A percentile compares a stretch with the other conserved stretches of the same genome.
phyloP scores from a whole-genome alignment of 1,140 invertebrate species.

The Prorops nasuta region DNA sequence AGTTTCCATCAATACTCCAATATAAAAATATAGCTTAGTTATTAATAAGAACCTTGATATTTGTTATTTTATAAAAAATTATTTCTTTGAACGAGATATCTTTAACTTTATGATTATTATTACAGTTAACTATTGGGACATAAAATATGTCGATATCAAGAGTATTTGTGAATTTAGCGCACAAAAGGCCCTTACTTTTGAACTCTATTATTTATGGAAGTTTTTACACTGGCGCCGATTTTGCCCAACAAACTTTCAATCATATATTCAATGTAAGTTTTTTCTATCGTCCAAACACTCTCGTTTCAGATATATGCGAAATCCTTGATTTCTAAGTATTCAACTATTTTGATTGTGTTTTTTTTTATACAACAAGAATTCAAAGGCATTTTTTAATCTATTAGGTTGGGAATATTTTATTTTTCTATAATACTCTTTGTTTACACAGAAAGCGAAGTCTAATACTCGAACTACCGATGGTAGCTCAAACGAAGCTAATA shows the following conservation, averaged over 20 bases:
- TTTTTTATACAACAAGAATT: constrained; percentile 2
- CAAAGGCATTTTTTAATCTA: background rate
- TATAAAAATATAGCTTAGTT: no score
- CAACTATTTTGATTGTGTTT: background rate
- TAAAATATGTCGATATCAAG: constrained; percentile 19
- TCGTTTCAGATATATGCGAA: no score
- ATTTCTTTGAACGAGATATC: constrained; percentile 23
- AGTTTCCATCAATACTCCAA: no score
- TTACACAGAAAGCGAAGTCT: background rate
- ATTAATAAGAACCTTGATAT: no score
- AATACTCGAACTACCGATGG: constrained; percentile 16
- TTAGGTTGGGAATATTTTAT: background rate
- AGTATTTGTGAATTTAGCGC: constrained; percentile 30
- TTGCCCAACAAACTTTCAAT: constrained; percentile 72
- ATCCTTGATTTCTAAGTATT: background rate
- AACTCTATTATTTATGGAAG: constrained; percentile 76
- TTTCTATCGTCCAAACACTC: no score
- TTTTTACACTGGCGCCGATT: constrained; percentile 75
- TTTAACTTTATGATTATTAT: constrained; percentile 12
- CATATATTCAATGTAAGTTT: constrained; percentile 29
- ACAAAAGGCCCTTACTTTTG: constrained; percentile 63
- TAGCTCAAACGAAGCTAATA: constrained; percentile 6
- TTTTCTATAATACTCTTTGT: background rate
- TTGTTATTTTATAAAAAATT: no score
- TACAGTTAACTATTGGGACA: constrained; percentile 14